Conservation (phyloP, 2,888 invertebrate species). For the Stegophylla sp. region DNA sequence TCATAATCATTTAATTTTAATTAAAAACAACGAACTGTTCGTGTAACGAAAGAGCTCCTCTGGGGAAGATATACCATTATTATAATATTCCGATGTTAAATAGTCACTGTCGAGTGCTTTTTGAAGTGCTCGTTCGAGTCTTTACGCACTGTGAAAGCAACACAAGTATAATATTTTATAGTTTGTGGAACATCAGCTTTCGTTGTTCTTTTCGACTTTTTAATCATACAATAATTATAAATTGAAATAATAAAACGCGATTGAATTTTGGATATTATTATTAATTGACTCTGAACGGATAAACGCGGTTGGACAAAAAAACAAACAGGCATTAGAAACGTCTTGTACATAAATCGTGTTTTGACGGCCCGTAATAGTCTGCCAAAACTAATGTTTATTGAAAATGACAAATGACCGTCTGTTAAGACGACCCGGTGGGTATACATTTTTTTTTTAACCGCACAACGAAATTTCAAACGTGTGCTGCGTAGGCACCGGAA, state of each 20-base stretch:
- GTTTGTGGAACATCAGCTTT: slow-evolving; percentile 24
- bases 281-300: background rate
- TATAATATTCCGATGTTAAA: slow-evolving; percentile 43
- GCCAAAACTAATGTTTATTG: too few species aligned
- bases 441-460: too few species aligned
- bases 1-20: slow-evolving; percentile 39
- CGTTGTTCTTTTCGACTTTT: slow-evolving; percentile 37
- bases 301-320: background rate
- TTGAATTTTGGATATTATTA: background rate
- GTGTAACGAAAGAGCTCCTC: slow-evolving; percentile 23
- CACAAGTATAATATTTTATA: slow-evolving; percentile 43
- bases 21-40: slow-evolving; percentile 42
- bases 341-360: too few species aligned
- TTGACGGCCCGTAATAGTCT: too few species aligned
- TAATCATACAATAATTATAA: slow-evolving; percentile 6
- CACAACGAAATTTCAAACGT: too few species aligned
- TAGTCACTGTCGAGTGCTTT: slow-evolving; percentile 46
- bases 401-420: too few species aligned
- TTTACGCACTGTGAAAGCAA: slow-evolving; percentile 22
- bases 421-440: too few species aligned
- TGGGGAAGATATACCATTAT: slow-evolving; percentile 16
- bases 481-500: too few species aligned
- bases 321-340: too few species aligned
- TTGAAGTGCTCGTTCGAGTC: slow-evolving; percentile 39
- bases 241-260: background rate